These are phyloP conservation scores for Aphelenchoides besseyi DNA, from an alignment of 1,140 invertebrate species.

Conservation along the genomic window DNA sequence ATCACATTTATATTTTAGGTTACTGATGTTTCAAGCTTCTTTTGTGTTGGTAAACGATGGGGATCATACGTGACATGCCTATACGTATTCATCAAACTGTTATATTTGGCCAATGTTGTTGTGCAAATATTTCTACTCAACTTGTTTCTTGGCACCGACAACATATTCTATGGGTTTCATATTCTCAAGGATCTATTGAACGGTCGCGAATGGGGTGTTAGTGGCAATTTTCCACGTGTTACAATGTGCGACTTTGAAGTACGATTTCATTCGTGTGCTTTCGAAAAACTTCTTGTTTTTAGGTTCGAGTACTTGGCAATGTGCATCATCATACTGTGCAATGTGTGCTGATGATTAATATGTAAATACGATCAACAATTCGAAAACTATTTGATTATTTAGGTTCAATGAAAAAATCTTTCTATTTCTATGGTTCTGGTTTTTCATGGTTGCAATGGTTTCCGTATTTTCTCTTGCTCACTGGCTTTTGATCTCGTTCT, in stretches of 20 bases:
- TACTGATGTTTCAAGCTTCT: conserved; percentile 56
- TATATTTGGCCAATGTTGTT: conserved; percentile 67
- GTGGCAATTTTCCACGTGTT: conserved; percentile 66
- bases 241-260: conserved; percentile 68
- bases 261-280: conserved; percentile 45
- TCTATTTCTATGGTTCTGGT: conserved; percentile 68
- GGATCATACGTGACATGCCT: conserved; percentile 66
- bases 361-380: conserved; percentile 36
- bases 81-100: conserved; percentile 66
- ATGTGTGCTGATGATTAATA: conserved; percentile 67
- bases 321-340: conserved; percentile 65
- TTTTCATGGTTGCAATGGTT: conserved; percentile 66
- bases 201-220: conserved; percentile 64
- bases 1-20: conserved; percentile 42
- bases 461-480: conserved; percentile 63
- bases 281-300: conserved; percentile 24
- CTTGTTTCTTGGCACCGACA: conserved; percentile 66
- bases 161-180: conserved; percentile 66
- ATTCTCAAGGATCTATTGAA: conserved; percentile 65
- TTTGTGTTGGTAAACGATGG: conserved; percentile 64
- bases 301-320: conserved; percentile 60
- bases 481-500: conserved; percentile 62
- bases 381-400: background rate
- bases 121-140: conserved; percentile 68
- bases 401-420: conserved; percentile 68